These are phyloP conservation scores for Diabrotica undecimpunctata DNA, from an alignment of 1,140 invertebrate genomes.

Conservation along the genomic window DNA sequence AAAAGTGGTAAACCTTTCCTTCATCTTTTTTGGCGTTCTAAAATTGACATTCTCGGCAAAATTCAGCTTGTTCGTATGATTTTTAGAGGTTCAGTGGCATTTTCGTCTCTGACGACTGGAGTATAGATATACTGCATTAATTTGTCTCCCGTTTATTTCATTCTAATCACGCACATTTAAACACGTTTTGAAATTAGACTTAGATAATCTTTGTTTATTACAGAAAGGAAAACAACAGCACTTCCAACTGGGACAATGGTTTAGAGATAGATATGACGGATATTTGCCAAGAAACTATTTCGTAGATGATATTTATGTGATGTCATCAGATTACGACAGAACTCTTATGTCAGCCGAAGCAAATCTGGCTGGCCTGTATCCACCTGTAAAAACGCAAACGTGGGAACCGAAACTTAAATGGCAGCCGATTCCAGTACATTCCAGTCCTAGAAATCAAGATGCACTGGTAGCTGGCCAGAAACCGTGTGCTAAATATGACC, in stretches of 20 bases:
- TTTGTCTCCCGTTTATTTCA: no score
- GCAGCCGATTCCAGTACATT: constrained; percentile 90
- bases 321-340: constrained; percentile 81
- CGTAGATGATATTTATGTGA: constrained; percentile 43
- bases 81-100: no score
- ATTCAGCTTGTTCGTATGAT: no score
- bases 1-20: no score
- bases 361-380: constrained; percentile 79
- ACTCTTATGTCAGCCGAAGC: constrained; percentile 85
- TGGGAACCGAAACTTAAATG: constrained; percentile 72
- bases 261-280: constrained; percentile 65
- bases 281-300: constrained; percentile 55
- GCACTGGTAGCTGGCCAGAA: constrained; percentile 57
- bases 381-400: constrained; percentile 55
- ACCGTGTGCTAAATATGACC: constrained; percentile 62
- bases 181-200: no score
- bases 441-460: constrained; percentile 64
- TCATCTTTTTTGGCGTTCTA: no score
- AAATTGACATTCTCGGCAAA: no score
- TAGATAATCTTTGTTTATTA: constrained; percentile 29
- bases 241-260: constrained; percentile 71
- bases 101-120: no score
- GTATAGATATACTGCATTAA: no score
- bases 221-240: constrained; percentile 76
- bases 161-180: no score